Conservation (phyloP, 2,888 invertebrate genomes). For the Neoaliturus tenellus region DNA sequence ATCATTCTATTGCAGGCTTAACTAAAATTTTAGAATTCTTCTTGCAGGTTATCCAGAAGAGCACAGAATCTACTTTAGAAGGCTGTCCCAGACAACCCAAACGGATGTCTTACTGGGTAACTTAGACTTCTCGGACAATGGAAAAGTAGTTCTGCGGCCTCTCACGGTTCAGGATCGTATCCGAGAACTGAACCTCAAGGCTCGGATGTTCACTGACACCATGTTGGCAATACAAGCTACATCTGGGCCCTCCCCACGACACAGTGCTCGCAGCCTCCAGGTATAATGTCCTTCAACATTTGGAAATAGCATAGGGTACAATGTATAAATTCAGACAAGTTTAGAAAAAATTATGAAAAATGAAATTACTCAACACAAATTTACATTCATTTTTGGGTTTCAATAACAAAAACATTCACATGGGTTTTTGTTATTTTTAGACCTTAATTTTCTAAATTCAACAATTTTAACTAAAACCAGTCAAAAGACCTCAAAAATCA, state of each 20-base stretch:
- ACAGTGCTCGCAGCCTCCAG: conserved; percentile 70
- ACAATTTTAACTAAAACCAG: too few species aligned
- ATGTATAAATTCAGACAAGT: too few species aligned
- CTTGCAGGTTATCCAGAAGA: conserved; percentile 69
- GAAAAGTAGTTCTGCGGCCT: conserved; percentile 71
- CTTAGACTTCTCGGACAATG: conserved; percentile 71
- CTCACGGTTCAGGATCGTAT: conserved; percentile 73
- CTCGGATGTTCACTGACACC: conserved; percentile 73
- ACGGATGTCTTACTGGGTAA: conserved; percentile 73
- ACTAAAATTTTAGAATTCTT: not conserved
- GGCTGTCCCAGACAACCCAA: conserved; percentile 73
- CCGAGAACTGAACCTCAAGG: conserved; percentile 73
- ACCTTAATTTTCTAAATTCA: too few species aligned
- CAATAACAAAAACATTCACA: too few species aligned
- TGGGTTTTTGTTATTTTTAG: too few species aligned
- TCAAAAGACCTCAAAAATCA: too few species aligned
- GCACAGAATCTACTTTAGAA: conserved; percentile 71
- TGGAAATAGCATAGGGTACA: too few species aligned
- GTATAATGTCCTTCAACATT: conserved; percentile 64
- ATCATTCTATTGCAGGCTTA: not conserved
- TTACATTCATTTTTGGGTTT: too few species aligned
- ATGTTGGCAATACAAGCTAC: conserved; percentile 71
- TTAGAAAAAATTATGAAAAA: too few species aligned
- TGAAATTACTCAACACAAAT: too few species aligned
- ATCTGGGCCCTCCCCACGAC: conserved; percentile 67